Base-by-base conservation (phyloP, 1,140 invertebrate genomes). In the Drosophila hydei region DNA sequence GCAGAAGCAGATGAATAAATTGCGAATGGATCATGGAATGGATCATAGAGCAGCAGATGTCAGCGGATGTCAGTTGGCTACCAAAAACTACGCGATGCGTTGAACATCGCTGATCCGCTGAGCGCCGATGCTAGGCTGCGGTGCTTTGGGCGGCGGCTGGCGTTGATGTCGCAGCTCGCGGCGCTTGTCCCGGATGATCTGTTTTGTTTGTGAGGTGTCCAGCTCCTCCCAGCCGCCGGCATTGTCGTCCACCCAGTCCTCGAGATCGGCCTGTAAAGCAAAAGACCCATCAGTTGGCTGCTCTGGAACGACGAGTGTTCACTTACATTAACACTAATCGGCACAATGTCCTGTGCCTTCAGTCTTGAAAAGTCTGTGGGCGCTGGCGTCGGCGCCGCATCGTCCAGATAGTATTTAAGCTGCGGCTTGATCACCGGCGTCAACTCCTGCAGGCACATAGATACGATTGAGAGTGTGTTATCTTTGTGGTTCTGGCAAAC, bases 211-310 rank as follows among this genome's bases (percentile, higher is more conserved):
- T n/a, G 91, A 90, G 14, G 79, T 90, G 51, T 91, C 89, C 52
- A 92, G 67, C 75, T 92, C 91, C 55, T 91, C 91, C 91, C 91
- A 92, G 18, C 89, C 91, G 19, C 88, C 90, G 8, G 69, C 55
- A 62, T 83, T 89, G 23, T 91, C 90, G 27, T 92, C 91, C 12
- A 77, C 78, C 91, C 91, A 92, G 51, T 92, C 91, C 55, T 92
- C 91, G 38, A 92, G 77, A 74, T 92, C 91, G 36, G 90, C 83
- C 91, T 91, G 45, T 5, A 27, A 18, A 3, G 45, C 6, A 27
- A 14, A 23, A 3, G 2, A 43, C 16, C 18, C 1, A 0, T n/a
- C 5, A 42, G 38, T 18, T 14, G n/a, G 11, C 14, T 18, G 38
- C 6, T 2, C 4, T 9, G 21, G 21, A 23, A 3, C 21, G 4